phyloP scores from a whole-genome alignment of 2,888 invertebrate genomes.

The Orchesellides sinensis region DNA sequence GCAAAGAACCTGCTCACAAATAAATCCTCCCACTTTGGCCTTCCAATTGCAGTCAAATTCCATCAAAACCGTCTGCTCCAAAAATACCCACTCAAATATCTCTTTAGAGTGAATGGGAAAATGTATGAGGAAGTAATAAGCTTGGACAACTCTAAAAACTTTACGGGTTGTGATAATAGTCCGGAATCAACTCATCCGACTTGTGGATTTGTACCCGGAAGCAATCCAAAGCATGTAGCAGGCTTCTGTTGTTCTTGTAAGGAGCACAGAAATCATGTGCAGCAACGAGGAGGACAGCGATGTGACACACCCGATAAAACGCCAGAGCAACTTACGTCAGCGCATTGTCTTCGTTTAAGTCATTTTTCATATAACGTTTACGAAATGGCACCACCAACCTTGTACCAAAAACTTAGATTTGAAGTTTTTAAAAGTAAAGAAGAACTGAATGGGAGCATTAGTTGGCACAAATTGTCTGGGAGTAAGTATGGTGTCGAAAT shows the following conservation, averaged over 20 bases:
- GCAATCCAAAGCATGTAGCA: background rate
- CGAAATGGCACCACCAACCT: conserved; percentile 11
- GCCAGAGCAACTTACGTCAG: conserved; percentile 26
- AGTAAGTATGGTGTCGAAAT: conserved; percentile 7
- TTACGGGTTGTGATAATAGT: background rate
- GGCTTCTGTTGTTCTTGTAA: conserved; percentile 45
- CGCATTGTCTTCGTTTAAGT: conserved; percentile 39
- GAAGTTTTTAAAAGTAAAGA: conserved; percentile 29
- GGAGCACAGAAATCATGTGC: conserved; percentile 5
- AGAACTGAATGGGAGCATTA: conserved; percentile 7
- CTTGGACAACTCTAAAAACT: conserved; percentile 15
- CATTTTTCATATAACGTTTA: conserved; percentile 42
- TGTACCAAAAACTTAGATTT: conserved; percentile 20
- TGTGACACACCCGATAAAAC: conserved; percentile 26
- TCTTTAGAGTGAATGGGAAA: conserved; percentile 32
- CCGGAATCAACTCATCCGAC: background rate
- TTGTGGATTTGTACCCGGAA: conserved; percentile 5
- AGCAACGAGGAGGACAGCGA: conserved; percentile 32
- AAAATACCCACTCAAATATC: conserved; percentile 15
- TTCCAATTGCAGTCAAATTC: conserved; percentile 33
- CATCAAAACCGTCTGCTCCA: conserved; percentile 13
- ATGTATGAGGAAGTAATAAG: conserved; percentile 45
- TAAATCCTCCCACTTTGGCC: conserved; percentile 25
- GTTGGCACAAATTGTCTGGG: conserved; percentile 26
- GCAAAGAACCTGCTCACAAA: conserved; percentile 30